Conservation (phyloP, 1,140 invertebrate genomes). For the Hypsibius dujardini region DNA sequence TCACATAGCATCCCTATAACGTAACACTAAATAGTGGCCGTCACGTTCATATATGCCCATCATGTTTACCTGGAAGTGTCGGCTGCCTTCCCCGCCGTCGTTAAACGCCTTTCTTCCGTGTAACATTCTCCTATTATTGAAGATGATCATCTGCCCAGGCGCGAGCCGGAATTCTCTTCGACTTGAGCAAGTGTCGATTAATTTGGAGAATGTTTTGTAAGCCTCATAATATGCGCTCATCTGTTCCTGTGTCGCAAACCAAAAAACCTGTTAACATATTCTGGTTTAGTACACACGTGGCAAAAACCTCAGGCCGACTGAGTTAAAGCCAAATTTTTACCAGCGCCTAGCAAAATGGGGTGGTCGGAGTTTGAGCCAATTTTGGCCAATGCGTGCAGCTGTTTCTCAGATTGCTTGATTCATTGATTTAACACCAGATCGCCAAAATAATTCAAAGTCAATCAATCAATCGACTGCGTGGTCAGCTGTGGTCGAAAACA, state of each 20-base stretch:
- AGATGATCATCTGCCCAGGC: background rate
- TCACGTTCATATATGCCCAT: too few species aligned
- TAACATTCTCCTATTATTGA: background rate
- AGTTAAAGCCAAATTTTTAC: too few species aligned
- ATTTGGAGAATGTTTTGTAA: background rate
- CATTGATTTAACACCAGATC: too few species aligned
- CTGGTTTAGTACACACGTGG: too few species aligned
- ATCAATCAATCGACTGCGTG: too few species aligned
- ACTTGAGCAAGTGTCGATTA: background rate
- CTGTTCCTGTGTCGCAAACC: background rate
- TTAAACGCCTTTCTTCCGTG: constrained; percentile 8
- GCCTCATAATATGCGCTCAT: background rate
- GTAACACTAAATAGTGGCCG: background rate
- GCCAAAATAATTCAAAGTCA: too few species aligned
- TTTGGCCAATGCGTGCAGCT: too few species aligned
- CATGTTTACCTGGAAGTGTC: background rate
- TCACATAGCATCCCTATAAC: constrained; percentile 7
- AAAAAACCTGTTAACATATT: background rate
- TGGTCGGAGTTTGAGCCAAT: too few species aligned
- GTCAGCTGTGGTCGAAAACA: too few species aligned
- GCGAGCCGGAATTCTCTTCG: background rate
- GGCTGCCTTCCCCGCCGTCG: background rate
- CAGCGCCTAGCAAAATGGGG: too few species aligned
- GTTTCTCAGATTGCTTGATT: too few species aligned
- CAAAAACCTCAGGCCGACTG: too few species aligned